Evolutionary conservation across 2,888 invertebrate species (phyloP).

Genomic region (Callyntrura sp.): DNA sequence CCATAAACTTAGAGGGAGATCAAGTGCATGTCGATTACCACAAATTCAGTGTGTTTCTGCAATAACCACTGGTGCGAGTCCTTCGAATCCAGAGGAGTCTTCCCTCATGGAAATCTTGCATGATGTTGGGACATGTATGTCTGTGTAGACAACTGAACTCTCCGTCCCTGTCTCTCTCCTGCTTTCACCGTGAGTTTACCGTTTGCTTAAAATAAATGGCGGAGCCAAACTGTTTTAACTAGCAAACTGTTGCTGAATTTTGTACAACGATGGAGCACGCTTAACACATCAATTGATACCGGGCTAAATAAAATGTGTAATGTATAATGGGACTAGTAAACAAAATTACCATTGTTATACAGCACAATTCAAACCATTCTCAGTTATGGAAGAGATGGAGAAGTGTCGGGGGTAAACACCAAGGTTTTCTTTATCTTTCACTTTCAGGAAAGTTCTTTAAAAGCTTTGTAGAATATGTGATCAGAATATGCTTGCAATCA

Average conservation of each 20-base stretch:
- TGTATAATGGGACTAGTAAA: no score
- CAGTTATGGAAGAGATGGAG: no score
- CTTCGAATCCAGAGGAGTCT: not conserved
- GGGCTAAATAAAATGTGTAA: no score
- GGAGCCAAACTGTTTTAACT: not conserved
- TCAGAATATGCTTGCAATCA: no score
- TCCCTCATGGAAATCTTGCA: not conserved
- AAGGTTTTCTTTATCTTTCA: no score
- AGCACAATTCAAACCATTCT: no score
- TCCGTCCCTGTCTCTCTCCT: not conserved
- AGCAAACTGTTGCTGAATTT: conserved; percentile 59
- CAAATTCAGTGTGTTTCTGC: not conserved
- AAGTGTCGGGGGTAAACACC: no score
- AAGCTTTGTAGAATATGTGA: no score
- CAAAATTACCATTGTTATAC: no score
- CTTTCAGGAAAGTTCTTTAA: no score
- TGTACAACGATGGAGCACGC: not conserved
- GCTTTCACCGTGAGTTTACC: conserved; percentile 19
- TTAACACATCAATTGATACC: no score
- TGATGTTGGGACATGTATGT: not conserved
- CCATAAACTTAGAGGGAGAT: conserved; percentile 13
- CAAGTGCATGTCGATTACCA: conserved; percentile 1
- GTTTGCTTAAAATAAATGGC: not conserved
- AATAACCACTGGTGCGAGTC: no score
- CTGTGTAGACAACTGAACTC: not conserved